Evolutionary conservation across 2,797 vertebrate species (phyloP).

Genomic region (Danio kyathit): DNA sequence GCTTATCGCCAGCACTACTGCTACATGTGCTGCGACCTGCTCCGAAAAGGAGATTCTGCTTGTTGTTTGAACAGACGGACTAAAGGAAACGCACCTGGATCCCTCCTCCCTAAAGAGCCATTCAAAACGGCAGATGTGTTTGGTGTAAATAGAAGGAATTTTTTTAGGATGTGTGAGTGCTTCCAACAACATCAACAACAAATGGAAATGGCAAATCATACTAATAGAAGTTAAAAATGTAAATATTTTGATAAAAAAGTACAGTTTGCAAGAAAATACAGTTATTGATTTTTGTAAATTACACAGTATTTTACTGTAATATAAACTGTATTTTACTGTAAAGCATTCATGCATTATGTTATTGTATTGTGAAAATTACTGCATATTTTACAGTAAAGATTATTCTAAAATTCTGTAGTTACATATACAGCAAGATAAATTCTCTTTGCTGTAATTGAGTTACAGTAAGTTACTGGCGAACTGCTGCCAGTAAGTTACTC

Average conservation of each 20-base stretch:
- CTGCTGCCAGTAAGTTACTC: too few relatives aligned
- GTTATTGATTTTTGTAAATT: too few relatives aligned
- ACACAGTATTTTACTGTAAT: too few relatives aligned
- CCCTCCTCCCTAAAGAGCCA: conserved; percentile 66
- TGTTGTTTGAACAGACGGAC: conserved; percentile 34
- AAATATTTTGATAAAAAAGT: neutral
- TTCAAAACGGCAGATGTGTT: conserved; percentile 54
- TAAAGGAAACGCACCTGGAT: conserved; percentile 21
- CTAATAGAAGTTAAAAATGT: neutral
- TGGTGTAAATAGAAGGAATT: conserved; percentile 20
- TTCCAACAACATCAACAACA: neutral
- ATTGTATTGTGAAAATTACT: too few relatives aligned
- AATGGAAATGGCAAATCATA: conserved; percentile 10
- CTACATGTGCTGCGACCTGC: neutral
- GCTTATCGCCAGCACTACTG: neutral
- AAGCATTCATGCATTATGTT: too few relatives aligned
- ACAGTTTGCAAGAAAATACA: too few relatives aligned
- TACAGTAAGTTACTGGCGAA: too few relatives aligned
- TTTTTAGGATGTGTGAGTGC: neutral
- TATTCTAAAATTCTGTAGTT: too few relatives aligned
- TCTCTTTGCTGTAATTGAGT: too few relatives aligned
- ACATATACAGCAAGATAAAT: too few relatives aligned
- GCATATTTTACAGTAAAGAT: too few relatives aligned
- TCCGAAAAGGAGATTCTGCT: conserved; percentile 6
- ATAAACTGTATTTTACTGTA: too few relatives aligned